A percentile compares a stretch with the other conserved stretches of the same genome.
Conservation (phyloP, 1,140 invertebrate genomes). For the Camponotus floridanus region DNA sequence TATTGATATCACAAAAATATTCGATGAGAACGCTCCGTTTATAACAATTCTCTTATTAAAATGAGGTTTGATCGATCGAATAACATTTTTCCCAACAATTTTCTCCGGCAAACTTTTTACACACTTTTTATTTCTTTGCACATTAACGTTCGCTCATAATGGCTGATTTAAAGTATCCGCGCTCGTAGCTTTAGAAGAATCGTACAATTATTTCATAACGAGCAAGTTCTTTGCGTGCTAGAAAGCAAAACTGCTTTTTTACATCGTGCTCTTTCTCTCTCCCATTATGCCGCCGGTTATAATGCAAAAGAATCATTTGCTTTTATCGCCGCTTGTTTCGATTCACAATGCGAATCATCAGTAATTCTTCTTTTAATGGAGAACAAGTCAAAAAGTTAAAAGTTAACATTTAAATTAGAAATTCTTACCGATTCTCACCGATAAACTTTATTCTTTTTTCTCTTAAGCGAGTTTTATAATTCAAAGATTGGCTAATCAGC, state of each 20-base stretch:
- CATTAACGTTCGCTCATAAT: slow-evolving; percentile 29
- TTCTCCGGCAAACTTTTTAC: slow-evolving; percentile 22
- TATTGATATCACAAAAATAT: not conserved
- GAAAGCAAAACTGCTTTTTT: not conserved
- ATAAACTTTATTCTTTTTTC: not conserved
- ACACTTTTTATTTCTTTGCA: slow-evolving; percentile 11
- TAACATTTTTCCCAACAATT: not conserved
- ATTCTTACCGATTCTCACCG: not conserved
- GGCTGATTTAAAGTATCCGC: not conserved
- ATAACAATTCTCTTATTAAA: slow-evolving; percentile 32
- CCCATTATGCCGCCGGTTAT: not conserved
- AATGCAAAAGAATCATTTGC: slow-evolving; percentile 17
- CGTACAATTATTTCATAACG: slow-evolving; percentile 40
- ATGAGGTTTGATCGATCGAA: slow-evolving; percentile 23
- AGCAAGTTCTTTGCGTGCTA: slow-evolving; percentile 15
- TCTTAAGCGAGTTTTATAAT: not conserved
- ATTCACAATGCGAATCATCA: not conserved
- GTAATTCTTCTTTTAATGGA: slow-evolving; percentile 8
- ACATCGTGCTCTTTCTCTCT: not conserved
- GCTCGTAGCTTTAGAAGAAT: slow-evolving; percentile 13
- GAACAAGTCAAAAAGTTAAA: not conserved
- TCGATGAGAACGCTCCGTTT: not conserved
- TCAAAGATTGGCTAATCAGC: slow-evolving; percentile 6
- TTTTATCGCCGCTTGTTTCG: slow-evolving; percentile 4
- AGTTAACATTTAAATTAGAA: slow-evolving; percentile 17